Base-by-base conservation (phyloP, 2,113 vertebrate species). In the Caretta caretta region DNA sequence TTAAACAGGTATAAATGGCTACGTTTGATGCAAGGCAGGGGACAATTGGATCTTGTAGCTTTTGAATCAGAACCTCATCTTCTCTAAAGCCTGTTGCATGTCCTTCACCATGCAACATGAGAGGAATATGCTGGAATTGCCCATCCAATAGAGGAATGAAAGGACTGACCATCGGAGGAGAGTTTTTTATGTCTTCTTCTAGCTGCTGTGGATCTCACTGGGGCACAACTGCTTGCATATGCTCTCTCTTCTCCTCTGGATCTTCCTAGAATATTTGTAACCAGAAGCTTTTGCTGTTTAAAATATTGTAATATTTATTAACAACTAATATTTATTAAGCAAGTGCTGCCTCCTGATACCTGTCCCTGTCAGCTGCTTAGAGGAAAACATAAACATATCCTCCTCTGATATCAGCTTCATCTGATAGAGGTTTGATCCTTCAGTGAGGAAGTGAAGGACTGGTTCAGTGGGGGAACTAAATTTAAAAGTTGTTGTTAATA, bases 161-260 rank as follows among this genome's bases (percentile, higher is more conserved):
- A 31, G 2, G 0, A 7, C 6, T 83, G 3, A 0, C 42, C 79
- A 35, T 86, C 8, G 27, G 46, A 57, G 5, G 27, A 20, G 2
- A 24, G 29, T 27, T 31, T 62, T n/a, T 29, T 93, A 25, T 4
- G 2, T 49, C 75, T 12, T 49, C 50, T 81, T 31, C 46, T 54
- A 7, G 12, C 46, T 75, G 7, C 49, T 86, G 5, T 46, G 85
- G 38, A 12, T 83, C 57, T 87, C 13, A 29, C 80, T 53, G 31
- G 87, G 8, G 5, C 79, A 16, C 38, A 91, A 29, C 29, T 1
- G 38, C 5, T 8, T 89, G 11, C 3, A 51, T 57, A 5, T 10
- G 25, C 48, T 72, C 8, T 79, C 2, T 8, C 69, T n/a, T 87
- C 91, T 53, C 49, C 69, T 81, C 29, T 0, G 2, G 62, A 10